Evolutionary conservation across 2,888 invertebrate species (phyloP).

Genomic region (Scaptodrosophila latifasciaeformis): DNA sequence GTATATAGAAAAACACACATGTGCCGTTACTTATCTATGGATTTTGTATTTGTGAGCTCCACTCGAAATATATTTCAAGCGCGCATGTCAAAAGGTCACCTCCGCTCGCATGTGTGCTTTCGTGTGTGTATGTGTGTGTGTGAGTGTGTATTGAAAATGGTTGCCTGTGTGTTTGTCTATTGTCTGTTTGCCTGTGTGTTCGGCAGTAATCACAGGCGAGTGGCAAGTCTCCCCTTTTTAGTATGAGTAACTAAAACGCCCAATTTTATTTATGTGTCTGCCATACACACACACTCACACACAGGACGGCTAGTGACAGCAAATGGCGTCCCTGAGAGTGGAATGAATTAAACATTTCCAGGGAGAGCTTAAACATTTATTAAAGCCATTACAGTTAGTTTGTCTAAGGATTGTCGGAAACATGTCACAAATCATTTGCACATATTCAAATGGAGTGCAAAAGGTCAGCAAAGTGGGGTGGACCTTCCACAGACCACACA

Average conservation of each 20-base stretch:
- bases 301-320: neutral
- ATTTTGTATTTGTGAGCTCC: constrained; percentile 44
- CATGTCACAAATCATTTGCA: constrained; percentile 66
- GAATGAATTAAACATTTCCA: constrained; percentile 55
- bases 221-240: constrained; percentile 54
- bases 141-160: constrained; percentile 11
- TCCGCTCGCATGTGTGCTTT: constrained; percentile 31
- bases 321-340: constrained; percentile 14
- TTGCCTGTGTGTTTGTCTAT: constrained; percentile 23
- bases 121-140: constrained; percentile 6
- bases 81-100: constrained; percentile 69
- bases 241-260: constrained; percentile 56
- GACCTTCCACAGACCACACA: no score
- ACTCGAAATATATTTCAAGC: constrained; percentile 62
- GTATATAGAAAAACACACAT: no score
- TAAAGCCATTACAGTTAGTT: neutral
- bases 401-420: constrained; percentile 11
- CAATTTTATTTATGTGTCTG: constrained; percentile 62
- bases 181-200: constrained; percentile 7
- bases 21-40: no score
- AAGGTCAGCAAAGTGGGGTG: constrained; percentile 36
- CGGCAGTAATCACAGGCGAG: constrained; percentile 53
- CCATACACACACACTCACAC: constrained; percentile 4
- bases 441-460: constrained; percentile 56
- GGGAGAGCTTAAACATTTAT: constrained; percentile 45